phyloP scores from a whole-genome alignment of 2,888 invertebrate genomes.

The Parascotia fuliginaria region DNA sequence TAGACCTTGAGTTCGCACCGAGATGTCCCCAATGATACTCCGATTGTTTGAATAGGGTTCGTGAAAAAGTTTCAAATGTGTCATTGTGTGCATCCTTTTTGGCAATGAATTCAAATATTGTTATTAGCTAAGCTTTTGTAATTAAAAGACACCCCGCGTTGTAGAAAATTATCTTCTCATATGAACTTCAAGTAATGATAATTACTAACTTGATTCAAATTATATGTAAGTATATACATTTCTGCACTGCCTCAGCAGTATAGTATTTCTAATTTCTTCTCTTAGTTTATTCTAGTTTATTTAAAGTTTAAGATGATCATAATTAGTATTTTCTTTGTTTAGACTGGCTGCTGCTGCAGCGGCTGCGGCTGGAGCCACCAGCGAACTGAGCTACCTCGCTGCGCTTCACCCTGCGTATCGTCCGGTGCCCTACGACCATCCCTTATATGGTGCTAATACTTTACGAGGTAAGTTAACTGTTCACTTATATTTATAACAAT shows the following conservation, averaged over 20 bases:
- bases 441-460: conserved; percentile 82
- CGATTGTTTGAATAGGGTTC: conserved; percentile 61
- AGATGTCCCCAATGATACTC: conserved; percentile 59
- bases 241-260: too few species aligned
- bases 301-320: too few species aligned
- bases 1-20: conserved; percentile 67
- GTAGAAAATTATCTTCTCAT: conserved; percentile 32
- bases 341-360: conserved; percentile 81
- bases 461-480: conserved; percentile 79
- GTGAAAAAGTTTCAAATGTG: conserved; percentile 50
- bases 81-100: conserved; percentile 50
- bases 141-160: conserved; percentile 37
- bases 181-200: conserved; percentile 1
- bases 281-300: too few species aligned
- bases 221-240: background rate
- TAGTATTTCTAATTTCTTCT: too few species aligned
- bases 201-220: background rate
- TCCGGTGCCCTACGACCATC: conserved; percentile 87
- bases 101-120: conserved; percentile 43
- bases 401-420: conserved; percentile 85
- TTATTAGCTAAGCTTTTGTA: conserved; percentile 33
- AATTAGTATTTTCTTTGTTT: too few species aligned
- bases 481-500: too few species aligned
- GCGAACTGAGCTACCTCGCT: conserved; percentile 82
- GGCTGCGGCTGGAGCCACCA: conserved; percentile 78